Base-by-base conservation (phyloP, 2,888 invertebrate genomes). In the Tenthredo amoena region DNA sequence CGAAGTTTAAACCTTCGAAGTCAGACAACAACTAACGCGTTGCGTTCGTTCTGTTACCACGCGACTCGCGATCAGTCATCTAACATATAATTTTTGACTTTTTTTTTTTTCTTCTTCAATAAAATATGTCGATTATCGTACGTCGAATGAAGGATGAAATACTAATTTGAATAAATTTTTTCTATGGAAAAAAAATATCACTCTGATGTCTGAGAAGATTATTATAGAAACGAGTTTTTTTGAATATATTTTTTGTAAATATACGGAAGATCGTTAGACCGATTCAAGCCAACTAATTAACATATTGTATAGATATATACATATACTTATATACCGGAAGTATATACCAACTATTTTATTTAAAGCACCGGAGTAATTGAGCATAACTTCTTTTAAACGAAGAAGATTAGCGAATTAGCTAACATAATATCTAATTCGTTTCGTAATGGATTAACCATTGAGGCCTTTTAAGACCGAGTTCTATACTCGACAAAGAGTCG, bases 11-110 rank as follows among this genome's bases (percentile, higher is more conserved):
- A 83, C 83, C 83, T 83, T 83, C 83, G 83, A 34, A 71, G 83
- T 83, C 83, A 50, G 68, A 68, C 68, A 83, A 83, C 83, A 50
- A 83, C 83, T 83, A 71, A 62, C 83, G 83, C 34, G 71, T 21
- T 40, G 10, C 83, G 83, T 83, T 68, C 26, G 68, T 5, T 83
- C 68, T 4, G 68, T 83, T 68, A 43, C 83, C 47, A 47, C 68
- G 40, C 68, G 83, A 83, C 68, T 47, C 40, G 62, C 26, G 37
- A 12, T 21, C 43, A 62, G 21, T 81, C 40, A n/a, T n/a, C 26
- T 26, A 79, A 79, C 55, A 21, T 21, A 21, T 21, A 12, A 21
- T 40, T 62, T 62, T 12, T 12, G 1, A 26, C 26, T 50, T 21
- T 81, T 50, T 31, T 40, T 47, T 9, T 26, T 31, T 5, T 26